Base-by-base conservation (phyloP, 1,140 invertebrate genomes). In the Nebria ingens region DNA sequence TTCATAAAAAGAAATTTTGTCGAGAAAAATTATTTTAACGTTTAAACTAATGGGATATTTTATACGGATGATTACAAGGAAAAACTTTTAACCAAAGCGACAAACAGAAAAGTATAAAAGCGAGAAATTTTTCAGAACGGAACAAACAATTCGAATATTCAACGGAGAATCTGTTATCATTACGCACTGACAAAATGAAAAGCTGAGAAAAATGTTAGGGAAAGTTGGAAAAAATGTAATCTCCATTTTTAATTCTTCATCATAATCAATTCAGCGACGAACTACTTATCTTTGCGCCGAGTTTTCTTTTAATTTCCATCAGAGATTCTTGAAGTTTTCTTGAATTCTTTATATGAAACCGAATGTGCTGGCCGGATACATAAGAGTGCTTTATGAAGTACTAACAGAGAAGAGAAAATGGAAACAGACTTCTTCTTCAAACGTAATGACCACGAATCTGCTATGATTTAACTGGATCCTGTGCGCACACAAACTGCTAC, bases 191-290 rank as follows among this genome's bases (percentile, higher is more conserved):
- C 25, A 34, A n/a, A n/a, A n/a, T n/a, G n/a, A n/a, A n/a, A n/a
- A n/a, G n/a, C n/a, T n/a, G n/a, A n/a, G n/a, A n/a, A n/a, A n/a
- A n/a, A n/a, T n/a, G n/a, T n/a, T n/a, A n/a, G n/a, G 15, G 17
- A 17, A 45, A 45, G 17, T 6, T 45, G 6, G 6, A 45, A 45
- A 45, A 45, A 45, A 45, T 45, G 15, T 45, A 45, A 45, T 45
- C 40, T 45, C 40, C 40, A 45, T 45, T 17, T 45, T 45, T 45
- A 45, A 45, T 45, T 45, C 6, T 45, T 45, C 40, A 17, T 45
- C 40, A 12, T 45, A 45, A 45, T 45, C 40, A 45, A 45, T 45
- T 45, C 40, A 45, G 40, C 9, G 40, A 45, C 9, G 40, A 45
- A 45, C 40, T 45, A 12, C 15, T 45, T 45, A 45, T 45, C 40